phyloP scores from a whole-genome alignment of 35 echinoderm and acorn worm species.

The Strongylocentrotus purpuratus region DNA sequence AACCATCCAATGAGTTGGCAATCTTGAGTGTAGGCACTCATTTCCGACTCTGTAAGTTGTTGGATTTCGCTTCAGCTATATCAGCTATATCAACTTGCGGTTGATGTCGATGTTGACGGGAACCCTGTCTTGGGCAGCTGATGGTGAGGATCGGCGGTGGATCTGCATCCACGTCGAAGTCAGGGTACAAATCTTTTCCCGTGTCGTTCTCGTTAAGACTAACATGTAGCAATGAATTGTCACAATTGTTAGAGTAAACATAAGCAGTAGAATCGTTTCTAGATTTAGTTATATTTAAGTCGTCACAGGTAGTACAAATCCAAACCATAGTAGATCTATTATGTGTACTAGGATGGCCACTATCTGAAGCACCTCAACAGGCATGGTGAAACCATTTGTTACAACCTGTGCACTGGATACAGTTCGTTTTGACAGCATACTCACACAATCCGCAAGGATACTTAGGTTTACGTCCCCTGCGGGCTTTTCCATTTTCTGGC shows the following conservation, averaged over 20 bases:
- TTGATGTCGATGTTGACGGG: neutral
- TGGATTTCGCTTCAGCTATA: neutral
- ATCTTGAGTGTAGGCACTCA: neutral
- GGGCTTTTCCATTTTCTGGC: neutral
- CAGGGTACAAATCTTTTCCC: neutral
- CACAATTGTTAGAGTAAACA: neutral
- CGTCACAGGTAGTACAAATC: conserved; percentile 12
- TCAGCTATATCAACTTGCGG: too few relatives aligned
- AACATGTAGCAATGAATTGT: neutral
- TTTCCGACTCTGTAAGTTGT: neutral
- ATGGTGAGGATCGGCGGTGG: too few relatives aligned
- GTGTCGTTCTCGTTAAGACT: neutral
- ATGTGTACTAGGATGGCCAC: neutral
- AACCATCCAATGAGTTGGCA: neutral
- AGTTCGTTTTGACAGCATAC: conserved; percentile 2
- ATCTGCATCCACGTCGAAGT: neutral
- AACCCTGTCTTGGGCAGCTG: neutral
- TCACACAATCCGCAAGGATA: conserved; percentile 33
- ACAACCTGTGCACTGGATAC: conserved; percentile 39
- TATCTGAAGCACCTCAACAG: conserved; percentile 26
- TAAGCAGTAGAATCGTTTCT: neutral
- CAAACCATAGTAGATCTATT: neutral
- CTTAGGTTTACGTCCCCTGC: conserved; percentile 38
- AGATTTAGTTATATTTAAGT: conserved; percentile 9
- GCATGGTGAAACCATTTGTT: neutral